Base-by-base conservation (phyloP, 2,888 invertebrate species). In the Dolichopus griseipennis region DNA sequence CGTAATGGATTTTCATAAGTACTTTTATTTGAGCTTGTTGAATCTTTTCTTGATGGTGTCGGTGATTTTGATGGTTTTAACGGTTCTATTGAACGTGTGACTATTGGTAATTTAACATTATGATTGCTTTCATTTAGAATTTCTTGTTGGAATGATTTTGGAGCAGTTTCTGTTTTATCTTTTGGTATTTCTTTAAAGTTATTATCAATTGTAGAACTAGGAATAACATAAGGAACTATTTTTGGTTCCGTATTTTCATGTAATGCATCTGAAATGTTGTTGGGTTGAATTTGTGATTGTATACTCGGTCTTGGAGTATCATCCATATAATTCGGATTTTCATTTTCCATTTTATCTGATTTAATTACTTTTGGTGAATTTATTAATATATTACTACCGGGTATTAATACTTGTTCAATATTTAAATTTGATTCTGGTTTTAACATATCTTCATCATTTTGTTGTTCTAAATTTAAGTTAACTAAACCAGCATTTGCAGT, bases 1-100 rank as follows among this genome's bases (percentile, higher is more conserved):
- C 76, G 78, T 69, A 78, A 34, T 0, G 77, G 75, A 72, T 78
- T 74, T 37, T 65, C 68, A 62, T 22, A 62, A 20, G 64, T 52
- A 18, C 64, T 61, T 33, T 27, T 27, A 20, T 12, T 21, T 10
- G 66, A 68, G 27, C 6, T 34, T 21, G 65, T 21, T 8, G 74
- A 73, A 8, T 69, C 68, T 37, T 71, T 70, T 0, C 76, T 75
- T 2, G 1, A 1, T 27, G 27, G 7, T 8, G 27, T 63, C 27
- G 63, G 63, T 18, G 63, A 63, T 15, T 12, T 27, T 2, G 12
- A 20, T 63, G 63, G 5, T 27, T 63, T 63, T 27, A 63, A 33
- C 6, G 63, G 63, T 15, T 27, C 15, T 18, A 63, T 15, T 27
- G 63, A 6, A 15, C 52, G 15, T 52, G 8, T 52, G 2, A 52